Conservation (phyloP, 2,797 vertebrate genomes). For the Vireo griseus region DNA sequence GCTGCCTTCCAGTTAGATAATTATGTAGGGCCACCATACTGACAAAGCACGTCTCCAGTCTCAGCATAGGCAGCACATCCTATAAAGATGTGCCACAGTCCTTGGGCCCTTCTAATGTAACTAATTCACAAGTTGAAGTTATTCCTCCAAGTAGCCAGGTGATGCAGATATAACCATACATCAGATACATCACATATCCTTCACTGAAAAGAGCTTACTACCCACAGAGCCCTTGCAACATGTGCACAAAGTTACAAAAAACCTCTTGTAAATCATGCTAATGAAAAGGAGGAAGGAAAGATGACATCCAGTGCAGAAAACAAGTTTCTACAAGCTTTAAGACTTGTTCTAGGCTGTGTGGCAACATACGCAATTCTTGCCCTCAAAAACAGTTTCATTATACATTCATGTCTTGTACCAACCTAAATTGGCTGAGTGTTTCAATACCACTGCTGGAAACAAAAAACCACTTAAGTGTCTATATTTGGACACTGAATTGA, state of each 20-base stretch:
- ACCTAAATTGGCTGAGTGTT: neutral
- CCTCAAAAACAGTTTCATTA: neutral
- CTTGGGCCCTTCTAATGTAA: neutral
- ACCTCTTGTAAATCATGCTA: neutral
- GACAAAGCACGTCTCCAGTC: neutral
- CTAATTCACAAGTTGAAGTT: neutral
- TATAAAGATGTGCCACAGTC: rapidly evolving
- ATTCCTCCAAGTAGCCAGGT: neutral
- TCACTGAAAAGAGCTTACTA: neutral
- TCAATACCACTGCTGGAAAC: neutral
- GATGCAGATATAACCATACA: neutral
- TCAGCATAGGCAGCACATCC: rapidly evolving
- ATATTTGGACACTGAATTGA: conserved; percentile 25
- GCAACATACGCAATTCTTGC: neutral
- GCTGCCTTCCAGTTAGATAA: neutral
- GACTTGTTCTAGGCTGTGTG: neutral
- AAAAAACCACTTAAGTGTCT: neutral
- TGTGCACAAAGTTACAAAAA: neutral
- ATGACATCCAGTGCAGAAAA: neutral
- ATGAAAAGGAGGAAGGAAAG: neutral
- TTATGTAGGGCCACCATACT: neutral
- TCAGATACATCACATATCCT: neutral
- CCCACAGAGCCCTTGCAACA: neutral
- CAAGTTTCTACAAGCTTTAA: neutral
- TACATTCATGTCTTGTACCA: neutral